A percentile compares a stretch with the other conserved stretches of the same genome.
phyloP scores from a whole-genome alignment of 2,113 vertebrate species.

The Crotophaga sulcirostris region DNA sequence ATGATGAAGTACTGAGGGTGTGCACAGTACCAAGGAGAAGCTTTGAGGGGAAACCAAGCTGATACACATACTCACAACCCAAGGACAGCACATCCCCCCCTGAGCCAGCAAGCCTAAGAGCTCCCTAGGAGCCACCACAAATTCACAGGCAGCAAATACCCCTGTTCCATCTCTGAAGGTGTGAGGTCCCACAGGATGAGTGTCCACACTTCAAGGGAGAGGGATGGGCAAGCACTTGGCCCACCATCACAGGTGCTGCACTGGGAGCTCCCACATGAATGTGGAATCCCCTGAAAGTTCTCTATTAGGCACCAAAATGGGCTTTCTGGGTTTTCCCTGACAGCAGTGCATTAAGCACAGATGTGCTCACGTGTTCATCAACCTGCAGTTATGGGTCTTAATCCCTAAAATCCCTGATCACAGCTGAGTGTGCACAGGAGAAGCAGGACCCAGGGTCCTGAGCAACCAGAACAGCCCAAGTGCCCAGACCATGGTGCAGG shows the following conservation, averaged over 20 bases:
- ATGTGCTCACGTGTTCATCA: accelerated
- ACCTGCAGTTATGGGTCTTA: not conserved
- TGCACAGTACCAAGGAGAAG: not conserved
- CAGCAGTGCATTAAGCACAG: accelerated
- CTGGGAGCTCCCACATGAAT: not conserved
- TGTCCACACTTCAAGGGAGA: accelerated
- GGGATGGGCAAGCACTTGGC: not conserved
- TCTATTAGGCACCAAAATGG: not conserved
- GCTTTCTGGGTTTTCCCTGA: not conserved
- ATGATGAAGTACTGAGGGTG: not conserved
- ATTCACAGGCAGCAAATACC: not conserved
- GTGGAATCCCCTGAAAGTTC: not conserved
- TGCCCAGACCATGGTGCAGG: not conserved
- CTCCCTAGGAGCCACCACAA: not conserved
- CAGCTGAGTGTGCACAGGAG: accelerated
- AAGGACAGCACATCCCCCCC: not conserved
- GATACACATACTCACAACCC: not conserved
- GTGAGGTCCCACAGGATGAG: not conserved
- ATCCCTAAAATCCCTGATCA: not conserved
- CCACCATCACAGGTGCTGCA: accelerated
- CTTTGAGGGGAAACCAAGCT: not conserved
- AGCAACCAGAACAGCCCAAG: not conserved
- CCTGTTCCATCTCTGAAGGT: not conserved
- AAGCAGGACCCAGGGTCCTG: not conserved
- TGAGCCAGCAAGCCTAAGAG: not conserved